Evolutionary conservation across 2,113 vertebrate species (phyloP), one percentile per base, ranked within the genome.

Genomic region (Motacilla tschutschensis): DNA sequence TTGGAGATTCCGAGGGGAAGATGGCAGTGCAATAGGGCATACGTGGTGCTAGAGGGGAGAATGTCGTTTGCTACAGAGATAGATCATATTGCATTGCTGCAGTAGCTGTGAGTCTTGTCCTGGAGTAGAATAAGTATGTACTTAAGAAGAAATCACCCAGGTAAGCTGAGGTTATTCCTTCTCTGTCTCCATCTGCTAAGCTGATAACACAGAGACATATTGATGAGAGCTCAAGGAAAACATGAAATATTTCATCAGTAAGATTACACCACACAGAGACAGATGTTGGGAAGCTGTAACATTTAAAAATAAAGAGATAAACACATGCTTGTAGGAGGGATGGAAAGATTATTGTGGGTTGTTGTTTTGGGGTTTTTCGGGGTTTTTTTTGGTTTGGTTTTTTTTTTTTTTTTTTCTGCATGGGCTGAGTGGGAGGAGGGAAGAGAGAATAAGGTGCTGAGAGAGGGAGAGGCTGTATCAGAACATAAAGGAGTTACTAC

Each of bases 241-340:
- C 97, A 97, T 96, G 92, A 97, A 98, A 93, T 98, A 97, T 98
- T 98, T 98, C 97, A 98, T 98, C 97, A 97, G 93, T 93, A 90
- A 97, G 97, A 98, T 98, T 98, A 98, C 95, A 96, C 95, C 88
- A 90, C 87, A 96, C 95, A 90, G 88, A 97, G 96, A 98, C 98
- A 98, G 98, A 98, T 97, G 97, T 98, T 98, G 95, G 93, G 93
- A 95, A 96, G 96, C 96, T 96, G 93, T 97, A 97, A 97, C 97
- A 95, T 97, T 97, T 97, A 95, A 94, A 98, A 97, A 98, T 96
- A 96, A 96, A 97, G 96, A 97, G 95, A 97, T 95, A 96, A 97
- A 97, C 96, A 97, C 95, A 98, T 97, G 97, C 95, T 97, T 95
- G 85, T 91, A 51, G 94, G 85, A 96, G 92, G 78, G 80, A 91